phyloP scores from a whole-genome alignment of 2,888 invertebrate species.

The Philhelius pedissequus region DNA sequence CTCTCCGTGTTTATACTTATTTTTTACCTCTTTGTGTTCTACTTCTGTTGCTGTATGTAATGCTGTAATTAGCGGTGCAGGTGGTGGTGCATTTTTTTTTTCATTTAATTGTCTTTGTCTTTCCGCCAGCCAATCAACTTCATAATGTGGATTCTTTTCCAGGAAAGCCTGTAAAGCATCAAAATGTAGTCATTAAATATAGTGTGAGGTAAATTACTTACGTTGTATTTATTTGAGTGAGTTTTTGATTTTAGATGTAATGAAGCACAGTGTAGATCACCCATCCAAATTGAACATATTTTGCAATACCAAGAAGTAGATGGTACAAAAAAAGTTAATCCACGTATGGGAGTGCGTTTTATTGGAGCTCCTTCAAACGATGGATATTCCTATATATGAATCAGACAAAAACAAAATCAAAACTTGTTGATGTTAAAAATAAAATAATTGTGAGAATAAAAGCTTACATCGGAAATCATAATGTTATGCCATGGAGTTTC shows the following conservation, averaged over 20 bases:
- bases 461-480: slow-evolving; percentile 74
- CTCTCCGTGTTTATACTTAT: slow-evolving; percentile 78
- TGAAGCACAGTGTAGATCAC: slow-evolving; percentile 92
- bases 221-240: slow-evolving; percentile 90
- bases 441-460: not conserved
- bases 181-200: not conserved
- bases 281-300: slow-evolving; percentile 92
- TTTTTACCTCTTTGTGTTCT: slow-evolving; percentile 73
- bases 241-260: slow-evolving; percentile 89
- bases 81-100: slow-evolving; percentile 75
- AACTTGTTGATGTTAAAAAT: not conserved
- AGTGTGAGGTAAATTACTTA: slow-evolving; percentile 79
- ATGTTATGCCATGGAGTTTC: slow-evolving; percentile 78
- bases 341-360: slow-evolving; percentile 90
- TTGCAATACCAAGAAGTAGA: slow-evolving; percentile 95
- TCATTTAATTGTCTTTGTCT: slow-evolving; percentile 85
- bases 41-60: slow-evolving; percentile 65
- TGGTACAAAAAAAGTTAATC: slow-evolving; percentile 92
- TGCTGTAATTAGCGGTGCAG: slow-evolving; percentile 72
- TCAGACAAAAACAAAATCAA: no score
- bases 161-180: slow-evolving; percentile 84
- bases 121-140: slow-evolving; percentile 91
- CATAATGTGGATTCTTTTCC: slow-evolving; percentile 92
- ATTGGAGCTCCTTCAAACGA: slow-evolving; percentile 85
- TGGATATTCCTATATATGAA: slow-evolving; percentile 83